phyloP scores from a whole-genome alignment of 2,888 invertebrate species.

The Camponotus fellah region DNA sequence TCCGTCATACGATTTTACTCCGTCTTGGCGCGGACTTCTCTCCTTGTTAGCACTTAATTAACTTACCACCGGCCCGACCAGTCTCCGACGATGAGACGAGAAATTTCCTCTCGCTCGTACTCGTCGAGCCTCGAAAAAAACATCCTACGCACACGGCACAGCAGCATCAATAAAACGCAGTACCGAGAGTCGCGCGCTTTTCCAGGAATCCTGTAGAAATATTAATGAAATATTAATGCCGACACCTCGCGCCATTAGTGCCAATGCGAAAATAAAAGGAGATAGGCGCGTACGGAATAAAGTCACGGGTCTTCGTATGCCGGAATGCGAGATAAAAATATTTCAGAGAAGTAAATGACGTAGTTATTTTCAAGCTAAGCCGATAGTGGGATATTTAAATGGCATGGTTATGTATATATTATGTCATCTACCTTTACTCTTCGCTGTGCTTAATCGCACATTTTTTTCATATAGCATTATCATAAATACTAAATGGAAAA shows the following conservation, averaged over 20 bases:
- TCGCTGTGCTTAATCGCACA: background rate
- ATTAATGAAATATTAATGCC: conserved; percentile 76
- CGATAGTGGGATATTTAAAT: conserved; percentile 40
- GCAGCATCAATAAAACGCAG: conserved; percentile 66
- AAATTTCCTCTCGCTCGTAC: conserved; percentile 70
- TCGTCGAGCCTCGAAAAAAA: conserved; percentile 48
- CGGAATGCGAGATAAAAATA: conserved; percentile 32
- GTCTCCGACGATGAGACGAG: conserved; percentile 76
- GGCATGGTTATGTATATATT: background rate
- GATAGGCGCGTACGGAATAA: background rate
- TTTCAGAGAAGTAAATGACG: conserved; percentile 21
- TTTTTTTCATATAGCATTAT: background rate
- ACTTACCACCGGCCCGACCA: conserved; percentile 78
- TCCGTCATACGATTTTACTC: conserved; percentile 68
- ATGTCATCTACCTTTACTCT: background rate
- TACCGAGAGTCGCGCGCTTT: conserved; percentile 58
- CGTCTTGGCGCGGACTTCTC: conserved; percentile 74
- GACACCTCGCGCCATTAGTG: conserved; percentile 69
- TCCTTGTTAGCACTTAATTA: conserved; percentile 85
- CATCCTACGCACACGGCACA: conserved; percentile 55
- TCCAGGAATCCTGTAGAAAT: conserved; percentile 70
- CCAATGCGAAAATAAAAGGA: conserved; percentile 60
- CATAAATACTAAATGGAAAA: background rate
- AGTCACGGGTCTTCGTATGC: conserved; percentile 18
- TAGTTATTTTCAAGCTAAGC: conserved; percentile 64